Percentiles rank a stretch among this genome's conserved stretches.
Evolutionary conservation across 2,113 vertebrate genomes (phyloP).

Genomic region (Piaya cayana): DNA sequence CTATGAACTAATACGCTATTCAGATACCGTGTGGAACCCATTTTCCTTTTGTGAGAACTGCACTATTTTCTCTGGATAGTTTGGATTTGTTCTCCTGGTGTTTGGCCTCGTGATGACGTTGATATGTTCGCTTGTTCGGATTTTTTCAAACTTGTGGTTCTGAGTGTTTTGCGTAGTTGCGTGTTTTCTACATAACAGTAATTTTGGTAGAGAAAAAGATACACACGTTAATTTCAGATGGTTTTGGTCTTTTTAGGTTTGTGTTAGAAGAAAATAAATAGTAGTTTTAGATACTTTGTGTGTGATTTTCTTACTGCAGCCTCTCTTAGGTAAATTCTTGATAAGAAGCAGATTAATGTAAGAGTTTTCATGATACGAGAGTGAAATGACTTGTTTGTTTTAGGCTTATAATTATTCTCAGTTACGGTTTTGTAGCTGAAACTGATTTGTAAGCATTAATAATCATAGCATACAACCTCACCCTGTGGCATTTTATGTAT

Average conservation of each 20-base stretch:
- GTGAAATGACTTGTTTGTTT: not conserved
- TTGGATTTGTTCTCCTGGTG: not conserved
- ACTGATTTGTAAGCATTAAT: constrained; percentile 24
- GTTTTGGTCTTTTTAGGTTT: not conserved
- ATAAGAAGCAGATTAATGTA: not conserved
- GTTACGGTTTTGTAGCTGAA: not conserved
- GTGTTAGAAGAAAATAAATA: not conserved
- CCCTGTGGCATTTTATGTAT: not conserved
- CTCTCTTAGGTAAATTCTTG: not conserved
- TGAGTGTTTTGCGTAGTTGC: not conserved
- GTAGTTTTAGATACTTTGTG: not conserved
- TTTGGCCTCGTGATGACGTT: not conserved
- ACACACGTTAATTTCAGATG: not conserved
- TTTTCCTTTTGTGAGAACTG: not conserved
- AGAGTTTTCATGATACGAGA: not conserved
- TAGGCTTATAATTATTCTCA: not conserved
- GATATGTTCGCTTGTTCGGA: not conserved
- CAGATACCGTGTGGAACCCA: not conserved
- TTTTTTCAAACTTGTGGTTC: not conserved
- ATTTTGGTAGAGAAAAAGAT: not conserved
- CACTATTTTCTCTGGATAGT: not conserved
- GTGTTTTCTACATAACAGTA: not conserved
- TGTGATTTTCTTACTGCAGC: not conserved
- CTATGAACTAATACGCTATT: not conserved
- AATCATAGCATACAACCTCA: not conserved